A percentile compares a stretch with the other conserved stretches of the same genome.
Evolutionary conservation across 2,888 invertebrate genomes (phyloP).

Genomic region (Volucella inflata): DNA sequence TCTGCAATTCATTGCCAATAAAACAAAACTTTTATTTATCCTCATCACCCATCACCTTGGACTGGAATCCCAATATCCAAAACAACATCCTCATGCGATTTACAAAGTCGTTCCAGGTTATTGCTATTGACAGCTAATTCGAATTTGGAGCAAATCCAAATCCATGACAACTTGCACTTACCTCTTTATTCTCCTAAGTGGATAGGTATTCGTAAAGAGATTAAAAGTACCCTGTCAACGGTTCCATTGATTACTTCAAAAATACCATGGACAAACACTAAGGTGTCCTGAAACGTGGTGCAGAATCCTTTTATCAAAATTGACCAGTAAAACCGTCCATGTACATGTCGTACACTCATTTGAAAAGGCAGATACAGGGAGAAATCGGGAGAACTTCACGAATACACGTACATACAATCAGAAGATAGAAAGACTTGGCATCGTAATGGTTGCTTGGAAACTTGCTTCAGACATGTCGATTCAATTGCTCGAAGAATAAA

Average conservation of each 20-base stretch:
- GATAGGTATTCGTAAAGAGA: background rate
- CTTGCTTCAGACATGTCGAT: constrained; percentile 24
- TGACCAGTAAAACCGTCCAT: constrained; percentile 21
- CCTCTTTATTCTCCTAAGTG: constrained; percentile 8
- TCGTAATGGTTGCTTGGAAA: constrained; percentile 27
- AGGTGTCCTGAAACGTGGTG: background rate
- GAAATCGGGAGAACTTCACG: constrained; percentile 1
- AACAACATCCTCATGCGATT: too few relatives aligned
- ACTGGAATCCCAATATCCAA: too few relatives aligned
- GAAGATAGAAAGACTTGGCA: constrained; percentile 21
- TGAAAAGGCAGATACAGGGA: constrained; percentile 37
- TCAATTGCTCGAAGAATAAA: constrained; percentile 26
- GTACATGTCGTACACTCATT: constrained; percentile 18
- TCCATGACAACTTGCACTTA: background rate
- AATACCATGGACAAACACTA: background rate
- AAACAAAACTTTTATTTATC: too few relatives aligned
- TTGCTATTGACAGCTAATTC: constrained; percentile 41
- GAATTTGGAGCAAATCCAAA: constrained; percentile 50
- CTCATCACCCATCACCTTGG: too few relatives aligned
- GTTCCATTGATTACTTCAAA: constrained; percentile 12
- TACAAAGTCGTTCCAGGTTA: background rate
- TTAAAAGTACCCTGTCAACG: constrained; percentile 8
- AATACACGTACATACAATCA: constrained; percentile 5
- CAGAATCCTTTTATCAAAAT: constrained; percentile 9
- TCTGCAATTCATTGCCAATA: too few relatives aligned